Evolutionary conservation across 1,140 invertebrate genomes (phyloP), one percentile per base, ranked within the genome.

Genomic region (Diachasmimorpha longicaudata): DNA sequence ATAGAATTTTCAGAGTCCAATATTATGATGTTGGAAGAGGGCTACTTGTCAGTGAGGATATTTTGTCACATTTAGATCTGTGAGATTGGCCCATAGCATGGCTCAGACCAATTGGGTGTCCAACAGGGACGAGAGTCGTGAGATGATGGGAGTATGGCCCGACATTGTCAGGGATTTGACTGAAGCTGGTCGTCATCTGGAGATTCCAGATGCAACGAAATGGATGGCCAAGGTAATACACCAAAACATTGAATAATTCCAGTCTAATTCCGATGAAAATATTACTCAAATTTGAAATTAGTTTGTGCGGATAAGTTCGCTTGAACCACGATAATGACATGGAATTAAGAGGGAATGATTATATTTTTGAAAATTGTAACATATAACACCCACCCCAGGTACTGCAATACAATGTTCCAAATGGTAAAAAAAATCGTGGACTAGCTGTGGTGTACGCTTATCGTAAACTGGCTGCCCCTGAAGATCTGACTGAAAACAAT

Each of bases 71-170:
- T 82, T 63, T 66, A 84, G 83, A n/a, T 13, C 46, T 39, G 55
- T 19, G 46, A 81, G 79, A 31, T 79, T 84, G 71, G 86, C 86
- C 75, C 85, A 91, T 78, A 87, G 86, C 23, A 81, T 87, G 42
- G 91, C 92, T 74, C 90, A 93, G 80, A 91, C 92, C 21, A 91
- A 91, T 75, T 89, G 91, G 78, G 90, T 91, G 19, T 87, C 89
- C 0, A 93, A 90, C 72, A 95, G 95, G 87, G 95, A 96, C 87
- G 95, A 96, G 86, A 93, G 92, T 83, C 90, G 95, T 75, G 94
- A 96, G 86, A 94, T 97, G 89, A 95, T 96, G 93, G 93, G 94
- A 52, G 86, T 95, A 58, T 96, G 96, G 90, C 95, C 95, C 75
- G 95, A 96, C 87, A 88, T 97, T 80, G 93, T 97, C 48, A 87